Base-by-base conservation (phyloP, 2,113 vertebrate genomes). In the Octodon degus region DNA sequence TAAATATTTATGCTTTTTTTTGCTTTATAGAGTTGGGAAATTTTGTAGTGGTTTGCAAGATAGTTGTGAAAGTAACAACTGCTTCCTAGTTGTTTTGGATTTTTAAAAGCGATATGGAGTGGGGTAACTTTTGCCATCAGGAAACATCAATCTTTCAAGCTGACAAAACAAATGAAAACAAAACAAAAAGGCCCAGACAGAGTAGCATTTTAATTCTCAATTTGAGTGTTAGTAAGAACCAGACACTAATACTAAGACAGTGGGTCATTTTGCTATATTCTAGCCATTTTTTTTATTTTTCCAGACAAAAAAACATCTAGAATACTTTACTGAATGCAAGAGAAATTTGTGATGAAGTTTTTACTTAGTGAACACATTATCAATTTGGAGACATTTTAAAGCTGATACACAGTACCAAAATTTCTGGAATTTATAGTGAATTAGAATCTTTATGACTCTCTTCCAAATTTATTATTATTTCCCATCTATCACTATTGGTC, bases 341-440 rank as follows among this genome's bases (percentile, higher is more conserved):
- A 97, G 5, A 95, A 89, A 91, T 76, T 58, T 84, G 62, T 47
- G 20, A 60, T n/a, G 3, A 82, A 14, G 84, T 91, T 91, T 10
- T 70, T 68, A 65, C 68, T 97, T 93, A 70, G n/a, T 65, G 34
- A 58, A 50, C 80, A 81, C 37, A 2, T 47, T 88, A 94, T 93
- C 34, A 80, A 65, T 53, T 91, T 22, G 62, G 37, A 94, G 22
- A 67, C 19, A 95, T 81, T 94, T 40, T 24, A 93, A 82, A 96
- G n/a, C 76, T 94, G 22, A 95, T 95, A 80, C 7, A 86, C 3
- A 70, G 14, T 70, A 81, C 40, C 17, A 17, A 40, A 63, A 60
- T 94, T 84, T 92, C 79, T 87, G 68, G 40, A 82, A 60, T 93
- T 94, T 95, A 86, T 32, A 91, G 14, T 34, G 16, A 95, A 68